These are phyloP conservation scores for Rambutsinella grinnellia DNA, from an alignment of 2,888 invertebrate genomes.

Conservation along the genomic window DNA sequence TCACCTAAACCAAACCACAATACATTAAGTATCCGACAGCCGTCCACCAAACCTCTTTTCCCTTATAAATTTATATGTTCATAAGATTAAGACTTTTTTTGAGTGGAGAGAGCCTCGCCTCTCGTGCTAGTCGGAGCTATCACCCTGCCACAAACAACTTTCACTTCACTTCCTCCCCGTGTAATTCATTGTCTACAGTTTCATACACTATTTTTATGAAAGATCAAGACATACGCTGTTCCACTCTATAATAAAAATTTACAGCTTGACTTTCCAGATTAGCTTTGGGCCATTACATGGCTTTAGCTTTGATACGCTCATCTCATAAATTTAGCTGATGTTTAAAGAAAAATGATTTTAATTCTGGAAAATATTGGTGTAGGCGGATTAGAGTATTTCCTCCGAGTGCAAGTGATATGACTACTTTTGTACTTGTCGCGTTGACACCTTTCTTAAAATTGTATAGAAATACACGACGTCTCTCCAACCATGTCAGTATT, in stretches of 20 bases:
- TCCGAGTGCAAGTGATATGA: too few species aligned
- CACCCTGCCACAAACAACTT: neutral
- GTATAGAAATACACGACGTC: too few species aligned
- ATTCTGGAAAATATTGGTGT: neutral
- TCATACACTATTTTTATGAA: neutral
- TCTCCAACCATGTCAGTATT: too few species aligned
- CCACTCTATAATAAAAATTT: neutral
- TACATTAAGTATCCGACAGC: neutral
- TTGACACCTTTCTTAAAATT: too few species aligned
- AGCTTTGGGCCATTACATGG: neutral
- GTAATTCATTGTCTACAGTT: neutral
- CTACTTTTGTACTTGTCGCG: too few species aligned
- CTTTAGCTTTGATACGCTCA: neutral
- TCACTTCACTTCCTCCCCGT: neutral
- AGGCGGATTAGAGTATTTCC: neutral
- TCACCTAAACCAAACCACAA: neutral
- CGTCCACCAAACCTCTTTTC: neutral
- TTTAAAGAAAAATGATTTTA: neutral
- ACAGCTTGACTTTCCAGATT: neutral
- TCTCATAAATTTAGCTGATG: neutral
- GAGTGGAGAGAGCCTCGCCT: too few species aligned
- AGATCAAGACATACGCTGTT: neutral
- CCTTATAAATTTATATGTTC: too few species aligned
- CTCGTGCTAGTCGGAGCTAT: neutral
- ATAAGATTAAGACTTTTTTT: too few species aligned